Percentiles rank a stretch among this genome's conserved stretches.
phyloP scores from a whole-genome alignment of 2,797 vertebrate species.

The Alectoris magna region DNA sequence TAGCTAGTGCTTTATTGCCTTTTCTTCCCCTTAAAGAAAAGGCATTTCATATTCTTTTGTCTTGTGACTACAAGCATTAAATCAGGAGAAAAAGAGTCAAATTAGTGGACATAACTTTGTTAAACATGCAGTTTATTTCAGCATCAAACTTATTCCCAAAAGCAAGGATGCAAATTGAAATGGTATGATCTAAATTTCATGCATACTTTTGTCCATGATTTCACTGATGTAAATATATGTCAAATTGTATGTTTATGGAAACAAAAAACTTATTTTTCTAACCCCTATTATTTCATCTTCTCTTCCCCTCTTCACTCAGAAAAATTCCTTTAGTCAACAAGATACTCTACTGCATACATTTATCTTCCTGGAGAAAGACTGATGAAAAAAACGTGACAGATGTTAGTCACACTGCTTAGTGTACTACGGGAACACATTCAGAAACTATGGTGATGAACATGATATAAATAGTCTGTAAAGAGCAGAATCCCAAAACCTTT shows the following conservation, averaged over 20 bases:
- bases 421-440: conserved; percentile 43
- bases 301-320: neutral
- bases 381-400: conserved; percentile 37
- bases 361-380: conserved; percentile 8
- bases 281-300: neutral
- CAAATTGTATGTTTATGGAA: neutral
- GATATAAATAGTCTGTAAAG: conserved; percentile 46
- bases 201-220: neutral
- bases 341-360: neutral
- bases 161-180: neutral
- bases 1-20: neutral
- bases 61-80: neutral
- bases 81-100: neutral
- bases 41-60: neutral
- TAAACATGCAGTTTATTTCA: neutral
- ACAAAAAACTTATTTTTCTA: neutral
- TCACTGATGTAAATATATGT: neutral
- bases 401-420: conserved; percentile 57
- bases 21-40: neutral
- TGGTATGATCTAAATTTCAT: neutral
- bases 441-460: conserved; percentile 35
- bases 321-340: conserved; percentile 18
- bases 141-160: neutral
- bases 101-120: neutral
- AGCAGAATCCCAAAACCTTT: neutral